A percentile compares a stretch with the other conserved stretches of the same genome.
phyloP scores from a whole-genome alignment of 2,888 invertebrate species.

The Nezara viridula region DNA sequence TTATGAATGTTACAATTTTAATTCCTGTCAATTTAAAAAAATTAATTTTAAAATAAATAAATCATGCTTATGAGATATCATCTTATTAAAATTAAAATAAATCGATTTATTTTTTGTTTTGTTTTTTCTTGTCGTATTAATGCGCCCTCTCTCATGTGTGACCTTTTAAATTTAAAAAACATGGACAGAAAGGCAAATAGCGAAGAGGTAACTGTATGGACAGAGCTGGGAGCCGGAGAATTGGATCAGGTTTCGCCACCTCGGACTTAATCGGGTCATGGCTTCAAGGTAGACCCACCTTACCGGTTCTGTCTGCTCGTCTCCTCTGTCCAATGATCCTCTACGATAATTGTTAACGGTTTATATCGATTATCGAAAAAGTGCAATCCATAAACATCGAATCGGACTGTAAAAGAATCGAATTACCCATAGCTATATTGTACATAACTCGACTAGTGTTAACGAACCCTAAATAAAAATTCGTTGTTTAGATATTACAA shows the following conservation, averaged over 20 bases:
- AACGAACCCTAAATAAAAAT: no score
- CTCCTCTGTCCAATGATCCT: not conserved
- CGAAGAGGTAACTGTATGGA: not conserved
- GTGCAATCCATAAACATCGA: not conserved
- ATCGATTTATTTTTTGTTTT: not conserved
- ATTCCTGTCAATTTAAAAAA: no score
- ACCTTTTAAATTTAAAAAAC: slow-evolving; percentile 9
- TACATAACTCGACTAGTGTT: no score
- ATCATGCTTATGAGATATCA: no score
- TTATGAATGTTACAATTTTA: no score
- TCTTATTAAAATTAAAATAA: not conserved
- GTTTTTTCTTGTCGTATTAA: not conserved
- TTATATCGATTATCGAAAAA: not conserved
- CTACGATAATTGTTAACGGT: not conserved
- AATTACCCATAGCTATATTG: no score
- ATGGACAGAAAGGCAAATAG: not conserved
- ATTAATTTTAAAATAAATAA: no score
- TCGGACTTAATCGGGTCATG: slow-evolving; percentile 44
- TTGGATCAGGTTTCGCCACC: slow-evolving; percentile 30
- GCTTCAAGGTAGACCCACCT: slow-evolving; percentile 37
- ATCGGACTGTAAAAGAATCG: not conserved
- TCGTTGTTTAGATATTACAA: no score
- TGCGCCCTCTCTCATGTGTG: not conserved
- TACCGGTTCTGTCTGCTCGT: slow-evolving; percentile 39
- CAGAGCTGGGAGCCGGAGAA: not conserved